Percentiles rank a stretch among this genome's conserved stretches.
These are phyloP conservation scores for Idris sp. DNA, from an alignment of 1,140 invertebrate genomes.

Conservation along the genomic window DNA sequence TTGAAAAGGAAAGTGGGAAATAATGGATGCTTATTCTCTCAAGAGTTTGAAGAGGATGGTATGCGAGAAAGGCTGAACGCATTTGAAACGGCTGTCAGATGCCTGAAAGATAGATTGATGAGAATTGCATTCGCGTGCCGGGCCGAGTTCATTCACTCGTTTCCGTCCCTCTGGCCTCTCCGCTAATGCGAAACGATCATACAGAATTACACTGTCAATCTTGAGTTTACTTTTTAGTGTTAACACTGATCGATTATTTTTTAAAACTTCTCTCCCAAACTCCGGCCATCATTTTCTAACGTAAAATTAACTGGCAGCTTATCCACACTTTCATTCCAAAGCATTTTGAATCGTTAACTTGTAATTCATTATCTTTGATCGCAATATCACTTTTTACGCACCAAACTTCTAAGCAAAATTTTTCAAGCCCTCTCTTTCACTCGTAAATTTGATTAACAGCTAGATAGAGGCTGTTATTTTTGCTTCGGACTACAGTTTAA, in stretches of 20 bases:
- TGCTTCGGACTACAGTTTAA: constrained; percentile 27
- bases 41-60: constrained; percentile 41
- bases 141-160: constrained; percentile 63
- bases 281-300: neutral
- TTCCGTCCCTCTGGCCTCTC: constrained; percentile 58
- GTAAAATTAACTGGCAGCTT: constrained; percentile 8
- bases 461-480: constrained; percentile 42
- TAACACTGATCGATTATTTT: constrained; percentile 31
- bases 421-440: constrained; percentile 35
- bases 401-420: constrained; percentile 33
- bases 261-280: no score
- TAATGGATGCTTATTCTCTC: constrained; percentile 53
- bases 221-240: constrained; percentile 11
- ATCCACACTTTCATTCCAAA: constrained; percentile 13
- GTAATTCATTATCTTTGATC: constrained; percentile 44
- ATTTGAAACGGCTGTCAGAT: constrained; percentile 73
- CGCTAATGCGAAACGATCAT: constrained; percentile 65
- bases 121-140: constrained; percentile 70
- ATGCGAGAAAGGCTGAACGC: constrained; percentile 65
- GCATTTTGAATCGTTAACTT: constrained; percentile 47
- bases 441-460: constrained; percentile 58
- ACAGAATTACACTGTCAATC: constrained; percentile 67
- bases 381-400: constrained; percentile 34
- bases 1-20: constrained; percentile 54
- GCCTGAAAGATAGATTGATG: constrained; percentile 73